Evolutionary conservation across 2,888 invertebrate species (phyloP).

Genomic region (Coelogynopora nodosa): DNA sequence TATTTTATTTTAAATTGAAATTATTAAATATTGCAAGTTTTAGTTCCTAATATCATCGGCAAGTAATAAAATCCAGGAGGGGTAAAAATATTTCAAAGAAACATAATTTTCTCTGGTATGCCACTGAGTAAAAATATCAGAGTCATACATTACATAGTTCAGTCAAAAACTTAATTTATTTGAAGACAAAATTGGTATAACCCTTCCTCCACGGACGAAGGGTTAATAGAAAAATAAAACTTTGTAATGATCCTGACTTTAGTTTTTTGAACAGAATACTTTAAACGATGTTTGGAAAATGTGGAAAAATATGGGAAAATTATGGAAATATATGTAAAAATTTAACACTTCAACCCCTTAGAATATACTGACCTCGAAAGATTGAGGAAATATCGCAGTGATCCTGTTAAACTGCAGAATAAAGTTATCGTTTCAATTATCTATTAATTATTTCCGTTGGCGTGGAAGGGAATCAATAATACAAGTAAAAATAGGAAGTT

Average conservation of each 20-base stretch:
- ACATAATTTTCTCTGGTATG: too few relatives aligned
- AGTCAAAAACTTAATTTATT: too few relatives aligned
- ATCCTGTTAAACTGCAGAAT: slow-evolving; percentile 9
- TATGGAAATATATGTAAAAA: too few relatives aligned
- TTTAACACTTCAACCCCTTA: not conserved
- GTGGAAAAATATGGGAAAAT: not conserved
- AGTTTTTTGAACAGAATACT: not conserved
- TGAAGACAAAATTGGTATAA: too few relatives aligned
- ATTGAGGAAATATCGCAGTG: slow-evolving; percentile 18
- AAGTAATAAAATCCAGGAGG: too few relatives aligned
- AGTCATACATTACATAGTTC: too few relatives aligned
- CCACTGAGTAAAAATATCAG: too few relatives aligned
- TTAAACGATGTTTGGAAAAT: not conserved
- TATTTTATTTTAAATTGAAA: too few relatives aligned
- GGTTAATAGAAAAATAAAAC: slow-evolving; percentile 3
- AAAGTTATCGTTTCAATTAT: slow-evolving; percentile 2
- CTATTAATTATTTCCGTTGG: not conserved
- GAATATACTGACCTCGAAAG: not conserved
- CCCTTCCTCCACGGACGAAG: too few relatives aligned
- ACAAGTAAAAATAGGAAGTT: slow-evolving; percentile 1
- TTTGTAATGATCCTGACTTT: slow-evolving; percentile 4
- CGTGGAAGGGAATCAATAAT: slow-evolving; percentile 9
- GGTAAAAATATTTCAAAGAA: too few relatives aligned
- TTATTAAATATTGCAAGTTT: too few relatives aligned
- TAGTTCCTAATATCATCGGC: too few relatives aligned